Evolutionary conservation across 2,888 invertebrate species (phyloP).

Genomic region (Drosophila leonis): DNA sequence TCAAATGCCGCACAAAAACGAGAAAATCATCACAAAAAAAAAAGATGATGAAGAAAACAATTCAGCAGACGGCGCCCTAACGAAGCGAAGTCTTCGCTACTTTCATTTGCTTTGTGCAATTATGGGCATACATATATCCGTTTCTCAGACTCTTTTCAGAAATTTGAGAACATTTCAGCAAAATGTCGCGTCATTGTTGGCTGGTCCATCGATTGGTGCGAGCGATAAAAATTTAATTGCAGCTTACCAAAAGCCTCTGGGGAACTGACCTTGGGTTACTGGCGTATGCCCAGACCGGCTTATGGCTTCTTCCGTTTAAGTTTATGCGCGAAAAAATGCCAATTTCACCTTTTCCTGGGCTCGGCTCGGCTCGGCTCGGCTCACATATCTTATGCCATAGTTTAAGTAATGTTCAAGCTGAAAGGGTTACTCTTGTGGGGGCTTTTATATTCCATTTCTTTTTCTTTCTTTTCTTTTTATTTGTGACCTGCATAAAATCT

Average conservation of each 20-base stretch:
- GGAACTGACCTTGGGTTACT: slow-evolving; percentile 40
- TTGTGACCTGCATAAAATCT: slow-evolving; percentile 56
- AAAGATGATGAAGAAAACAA: background rate
- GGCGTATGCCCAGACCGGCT: slow-evolving; percentile 8
- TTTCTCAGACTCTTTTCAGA: background rate
- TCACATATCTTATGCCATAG: slow-evolving; percentile 38
- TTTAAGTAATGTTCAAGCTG: slow-evolving; percentile 52
- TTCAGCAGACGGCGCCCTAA: slow-evolving; percentile 47
- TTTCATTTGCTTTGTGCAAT: slow-evolving; percentile 72
- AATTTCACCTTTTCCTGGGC: slow-evolving; percentile 31
- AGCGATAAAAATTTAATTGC: slow-evolving; percentile 48
- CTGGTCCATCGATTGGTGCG: slow-evolving; percentile 40
- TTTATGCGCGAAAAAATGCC: slow-evolving; percentile 24
- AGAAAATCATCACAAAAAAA: slow-evolving; percentile 58
- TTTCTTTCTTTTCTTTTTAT: slow-evolving; percentile 2
- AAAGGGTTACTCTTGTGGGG: slow-evolving; percentile 27
- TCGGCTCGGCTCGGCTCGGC: slow-evolving; percentile 10
- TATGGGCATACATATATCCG: slow-evolving; percentile 34
- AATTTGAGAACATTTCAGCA: slow-evolving; percentile 9
- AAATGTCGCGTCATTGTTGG: slow-evolving; percentile 50
- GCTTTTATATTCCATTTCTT: slow-evolving; percentile 11
- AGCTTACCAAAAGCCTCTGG: slow-evolving; percentile 29
- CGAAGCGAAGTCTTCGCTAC: slow-evolving; percentile 53
- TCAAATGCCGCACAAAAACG: slow-evolving; percentile 47
- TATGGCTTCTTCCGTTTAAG: slow-evolving; percentile 32